phyloP scores from a whole-genome alignment of 2,888 invertebrate genomes.

The Rhagophthalmus giganteus region DNA sequence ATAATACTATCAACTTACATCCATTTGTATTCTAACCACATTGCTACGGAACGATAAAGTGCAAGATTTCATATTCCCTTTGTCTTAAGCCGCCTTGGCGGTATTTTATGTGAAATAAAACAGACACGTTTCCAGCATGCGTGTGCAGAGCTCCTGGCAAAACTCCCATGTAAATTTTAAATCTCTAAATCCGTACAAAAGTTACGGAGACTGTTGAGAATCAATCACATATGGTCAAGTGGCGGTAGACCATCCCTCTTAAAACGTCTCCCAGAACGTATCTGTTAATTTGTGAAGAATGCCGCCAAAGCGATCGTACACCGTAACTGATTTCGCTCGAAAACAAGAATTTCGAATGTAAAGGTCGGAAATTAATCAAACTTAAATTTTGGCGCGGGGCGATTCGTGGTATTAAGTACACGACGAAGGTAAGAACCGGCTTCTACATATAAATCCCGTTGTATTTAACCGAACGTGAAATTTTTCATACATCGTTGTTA shows the following conservation, averaged over 20 bases:
- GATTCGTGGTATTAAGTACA: too few species aligned
- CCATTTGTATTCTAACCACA: conserved; percentile 18
- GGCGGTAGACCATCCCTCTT: background rate
- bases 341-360: too few species aligned
- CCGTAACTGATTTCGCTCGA: too few species aligned
- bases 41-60: conserved; percentile 14
- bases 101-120: conserved; percentile 14
- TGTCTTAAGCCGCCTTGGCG: conserved; percentile 13
- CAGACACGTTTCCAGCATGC: conserved; percentile 13
- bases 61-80: conserved; percentile 17
- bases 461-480: too few species aligned
- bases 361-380: too few species aligned
- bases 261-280: background rate
- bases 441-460: too few species aligned
- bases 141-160: conserved; percentile 11
- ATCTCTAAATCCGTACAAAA: conserved; percentile 3
- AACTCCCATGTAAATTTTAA: conserved; percentile 14
- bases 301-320: too few species aligned
- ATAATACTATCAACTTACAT: background rate
- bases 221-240: conserved; percentile 19
- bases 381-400: too few species aligned
- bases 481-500: too few species aligned
- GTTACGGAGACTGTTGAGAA: conserved; percentile 11
- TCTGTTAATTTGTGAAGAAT: background rate
- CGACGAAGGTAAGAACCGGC: too few species aligned